A percentile compares a stretch with the other conserved stretches of the same genome.
These are phyloP conservation scores for Verasper variegatus DNA, from an alignment of 2,113 vertebrate species.

Conservation along the genomic window DNA sequence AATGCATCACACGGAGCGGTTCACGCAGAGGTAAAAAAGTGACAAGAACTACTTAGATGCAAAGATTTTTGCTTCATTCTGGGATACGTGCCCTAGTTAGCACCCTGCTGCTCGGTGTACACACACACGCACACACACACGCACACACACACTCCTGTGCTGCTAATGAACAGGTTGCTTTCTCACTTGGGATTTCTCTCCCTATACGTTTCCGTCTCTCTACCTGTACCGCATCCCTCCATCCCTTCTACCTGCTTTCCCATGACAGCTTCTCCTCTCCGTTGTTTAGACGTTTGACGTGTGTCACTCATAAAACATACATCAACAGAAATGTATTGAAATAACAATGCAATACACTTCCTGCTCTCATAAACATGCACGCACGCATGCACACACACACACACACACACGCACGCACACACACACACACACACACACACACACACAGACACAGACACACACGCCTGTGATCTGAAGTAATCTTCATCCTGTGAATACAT, in stretches of 20 bases:
- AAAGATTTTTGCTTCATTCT: slow-evolving; percentile 55
- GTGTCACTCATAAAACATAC: slow-evolving; percentile 41
- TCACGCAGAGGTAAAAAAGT: slow-evolving; percentile 52
- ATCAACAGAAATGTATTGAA: slow-evolving; percentile 23
- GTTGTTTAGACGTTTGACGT: slow-evolving; percentile 49
- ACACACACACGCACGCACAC: not conserved
- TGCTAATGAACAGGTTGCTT: slow-evolving; percentile 70
- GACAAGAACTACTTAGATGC: slow-evolving; percentile 49
- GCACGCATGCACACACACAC: not conserved
- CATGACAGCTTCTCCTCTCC: slow-evolving; percentile 52
- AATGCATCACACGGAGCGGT: slow-evolving; percentile 41
- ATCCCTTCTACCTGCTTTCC: slow-evolving; percentile 23
- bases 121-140: slow-evolving; percentile 35
- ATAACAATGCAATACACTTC: slow-evolving; percentile 5
- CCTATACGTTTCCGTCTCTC: slow-evolving; percentile 40
- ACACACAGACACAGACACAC: not conserved
- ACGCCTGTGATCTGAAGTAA: slow-evolving; percentile 16
- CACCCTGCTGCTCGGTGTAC: slow-evolving; percentile 41
- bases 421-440: not conserved
- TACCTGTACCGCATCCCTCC: slow-evolving; percentile 42
- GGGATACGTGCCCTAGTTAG: slow-evolving; percentile 67
- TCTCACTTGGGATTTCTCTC: slow-evolving; percentile 61
- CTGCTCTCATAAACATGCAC: not conserved
- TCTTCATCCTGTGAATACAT: slow-evolving; percentile 35
- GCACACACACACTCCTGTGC: slow-evolving; percentile 34